A percentile compares a stretch with the other conserved stretches of the same genome.
phyloP scores from a whole-genome alignment of 1,140 invertebrate genomes.

The Aphelenchoides fujianensis region DNA sequence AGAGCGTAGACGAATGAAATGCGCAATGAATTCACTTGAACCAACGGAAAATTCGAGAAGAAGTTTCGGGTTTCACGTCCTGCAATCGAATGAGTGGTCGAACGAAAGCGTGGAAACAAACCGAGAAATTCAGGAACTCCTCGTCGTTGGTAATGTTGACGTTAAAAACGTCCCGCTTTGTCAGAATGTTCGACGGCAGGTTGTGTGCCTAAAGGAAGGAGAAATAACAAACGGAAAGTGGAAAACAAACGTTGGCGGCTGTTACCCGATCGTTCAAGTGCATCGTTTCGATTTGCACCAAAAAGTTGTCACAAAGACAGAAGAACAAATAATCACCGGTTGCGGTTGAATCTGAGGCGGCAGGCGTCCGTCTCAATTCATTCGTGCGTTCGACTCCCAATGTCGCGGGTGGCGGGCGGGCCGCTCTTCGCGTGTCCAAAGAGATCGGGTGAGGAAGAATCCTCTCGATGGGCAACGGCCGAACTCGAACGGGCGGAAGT shows the following conservation, averaged over 20 bases:
- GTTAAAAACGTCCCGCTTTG: constrained; percentile 54
- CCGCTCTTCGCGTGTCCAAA: too few species aligned
- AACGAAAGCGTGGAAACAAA: constrained; percentile 32
- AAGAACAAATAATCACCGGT: too few species aligned
- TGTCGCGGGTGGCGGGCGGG: too few species aligned
- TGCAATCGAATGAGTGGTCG: constrained; percentile 67
- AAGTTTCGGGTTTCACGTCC: constrained; percentile 67
- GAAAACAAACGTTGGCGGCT: constrained; percentile 74
- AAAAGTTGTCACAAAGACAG: constrained; percentile 95
- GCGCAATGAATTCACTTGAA: too few species aligned
- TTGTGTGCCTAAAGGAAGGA: constrained; percentile 50
- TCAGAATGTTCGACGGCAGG: constrained; percentile 42
- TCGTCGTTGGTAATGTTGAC: constrained; percentile 61
- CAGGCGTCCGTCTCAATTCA: too few species aligned
- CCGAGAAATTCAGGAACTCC: constrained; percentile 39
- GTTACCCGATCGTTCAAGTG: constrained; percentile 81
- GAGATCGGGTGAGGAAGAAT: too few species aligned
- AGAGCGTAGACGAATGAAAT: too few species aligned
- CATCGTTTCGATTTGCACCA: constrained; percentile 90
- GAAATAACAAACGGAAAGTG: constrained; percentile 12
- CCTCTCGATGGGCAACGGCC: too few species aligned
- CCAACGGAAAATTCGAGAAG: constrained; percentile 83
- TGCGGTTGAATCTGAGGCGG: too few species aligned
- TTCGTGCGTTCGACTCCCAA: too few species aligned
- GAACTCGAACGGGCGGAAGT: too few species aligned